Base-by-base conservation (phyloP, 2,888 invertebrate species). In the Nomada hirtipes region DNA sequence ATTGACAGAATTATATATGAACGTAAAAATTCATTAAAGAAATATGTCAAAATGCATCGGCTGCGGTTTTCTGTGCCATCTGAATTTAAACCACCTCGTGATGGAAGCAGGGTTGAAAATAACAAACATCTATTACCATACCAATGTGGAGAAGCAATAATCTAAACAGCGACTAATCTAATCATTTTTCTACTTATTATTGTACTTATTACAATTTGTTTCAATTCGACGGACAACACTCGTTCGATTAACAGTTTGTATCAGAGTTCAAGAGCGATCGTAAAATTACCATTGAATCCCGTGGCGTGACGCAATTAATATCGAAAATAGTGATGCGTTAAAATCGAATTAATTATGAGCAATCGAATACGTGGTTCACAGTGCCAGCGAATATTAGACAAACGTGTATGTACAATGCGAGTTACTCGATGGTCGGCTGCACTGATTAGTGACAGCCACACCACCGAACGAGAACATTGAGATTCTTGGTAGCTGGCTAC, bases 401-500 rank as follows among this genome's bases (percentile, higher is more conserved):
- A 65, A 61, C 29, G 42, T 75, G 65, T 64, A 47, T 47, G 57
- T 61, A 69, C 80, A 80, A 74, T 69, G 64, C 53, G 42, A 67
- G 76, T 76, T 77, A 61, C 74, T 64, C 70, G 75, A 82, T 73
- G 78, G 79, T 59, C 74, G 47, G 75, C 70, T 71, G 79, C 72
- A 76, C 83, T 83, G 83, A 83, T 83, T 83, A 82, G 78, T 73
- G 82, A 74, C 75, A 78, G 55, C 67, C 57, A 67, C 74, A 70
- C 20, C 36, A 65, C 61, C 52, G 61, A 77, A 68, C 64, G 69
- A 53, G 76, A 69, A 82, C 57, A 67, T 13, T 10, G 85, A 72
- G 83, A 82, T 80, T 59, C 73, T 78, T 84, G 79, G 76, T 88
- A 76, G 76, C 85, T 75, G 78, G 86, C 82, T 85, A 83, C 85